phyloP scores from a whole-genome alignment of 1,140 invertebrate genomes.

The Achroia grisella region DNA sequence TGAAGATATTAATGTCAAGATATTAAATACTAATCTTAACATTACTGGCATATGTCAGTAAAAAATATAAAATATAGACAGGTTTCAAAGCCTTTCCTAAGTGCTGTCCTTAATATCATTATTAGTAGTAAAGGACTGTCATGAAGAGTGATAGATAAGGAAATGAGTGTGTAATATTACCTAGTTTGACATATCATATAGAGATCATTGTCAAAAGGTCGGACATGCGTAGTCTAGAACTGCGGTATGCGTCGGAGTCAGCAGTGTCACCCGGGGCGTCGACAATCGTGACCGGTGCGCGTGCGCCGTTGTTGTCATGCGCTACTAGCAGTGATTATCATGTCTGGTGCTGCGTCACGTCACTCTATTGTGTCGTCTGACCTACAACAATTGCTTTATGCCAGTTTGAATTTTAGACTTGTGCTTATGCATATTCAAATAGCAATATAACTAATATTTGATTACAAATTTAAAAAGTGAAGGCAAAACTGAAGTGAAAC shows the following conservation, averaged over 20 bases:
- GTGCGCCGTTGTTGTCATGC: slow-evolving; percentile 50
- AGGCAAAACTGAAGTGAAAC: too few relatives aligned
- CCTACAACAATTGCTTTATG: slow-evolving; percentile 11
- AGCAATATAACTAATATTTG: too few relatives aligned
- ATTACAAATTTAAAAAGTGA: too few relatives aligned
- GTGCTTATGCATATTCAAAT: too few relatives aligned
- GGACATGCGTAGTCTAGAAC: slow-evolving; percentile 5
- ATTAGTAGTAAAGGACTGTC: slow-evolving; percentile 34
- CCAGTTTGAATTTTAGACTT: slow-evolving; percentile 7
- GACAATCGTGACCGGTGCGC: slow-evolving; percentile 52
- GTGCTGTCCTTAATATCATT: slow-evolving; percentile 31
- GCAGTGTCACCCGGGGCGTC: slow-evolving; percentile 39
- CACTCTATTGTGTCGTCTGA: slow-evolving; percentile 7
- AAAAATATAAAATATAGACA: slow-evolving; percentile 20
- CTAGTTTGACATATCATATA: slow-evolving; percentile 26
- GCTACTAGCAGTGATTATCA: slow-evolving; percentile 52
- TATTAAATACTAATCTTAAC: too few relatives aligned
- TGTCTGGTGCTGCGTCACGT: slow-evolving; percentile 42
- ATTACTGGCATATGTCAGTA: too few relatives aligned
- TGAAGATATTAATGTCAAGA: too few relatives aligned
- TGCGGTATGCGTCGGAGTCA: slow-evolving; percentile 7
- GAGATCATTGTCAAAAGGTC: slow-evolving; percentile 40
- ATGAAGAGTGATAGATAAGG: slow-evolving; percentile 43
- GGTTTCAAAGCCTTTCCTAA: slow-evolving; percentile 37
- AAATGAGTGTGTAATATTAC: slow-evolving; percentile 40